Percentiles rank a stretch among this genome's conserved stretches.
Conservation (phyloP, 2,888 invertebrate genomes). For the Pomacea canaliculata region DNA sequence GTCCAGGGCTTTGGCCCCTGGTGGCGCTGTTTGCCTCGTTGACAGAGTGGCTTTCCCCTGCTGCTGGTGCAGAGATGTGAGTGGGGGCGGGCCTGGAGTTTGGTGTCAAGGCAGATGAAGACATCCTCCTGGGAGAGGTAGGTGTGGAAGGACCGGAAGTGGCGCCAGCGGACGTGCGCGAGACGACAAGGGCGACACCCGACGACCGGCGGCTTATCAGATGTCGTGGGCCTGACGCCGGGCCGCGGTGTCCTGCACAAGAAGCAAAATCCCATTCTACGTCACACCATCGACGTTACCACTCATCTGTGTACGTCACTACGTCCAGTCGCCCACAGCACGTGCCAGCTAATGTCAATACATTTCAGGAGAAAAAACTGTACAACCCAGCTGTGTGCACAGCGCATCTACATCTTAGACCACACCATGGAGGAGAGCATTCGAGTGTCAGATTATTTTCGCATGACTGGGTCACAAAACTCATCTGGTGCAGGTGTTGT, state of each 20-base stretch:
- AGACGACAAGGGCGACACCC: slow-evolving; percentile 3
- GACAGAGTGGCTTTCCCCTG: not conserved
- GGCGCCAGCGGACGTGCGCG: not conserved
- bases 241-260: slow-evolving; percentile 15
- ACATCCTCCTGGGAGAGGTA: slow-evolving; percentile 29
- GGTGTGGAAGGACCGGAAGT: slow-evolving; percentile 11
- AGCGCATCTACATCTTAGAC: no score
- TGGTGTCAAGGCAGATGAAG: slow-evolving; percentile 3
- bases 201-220: slow-evolving; percentile 11
- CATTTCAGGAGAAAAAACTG: no score
- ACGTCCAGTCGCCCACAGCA: no score
- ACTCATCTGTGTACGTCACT: no score
- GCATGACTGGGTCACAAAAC: no score
- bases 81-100: not conserved
- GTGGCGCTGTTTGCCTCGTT: not conserved
- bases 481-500: no score
- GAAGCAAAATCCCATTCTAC: not conserved
- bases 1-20: slow-evolving; percentile 23
- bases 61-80: not conserved
- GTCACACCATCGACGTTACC: no score
- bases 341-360: no score
- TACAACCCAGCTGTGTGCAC: no score
- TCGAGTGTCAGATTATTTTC: no score
- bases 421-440: no score
- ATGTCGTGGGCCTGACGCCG: slow-evolving; percentile 2